Evolutionary conservation across 2,797 vertebrate species (phyloP).

Genomic region (Lutjanus campechanus): DNA sequence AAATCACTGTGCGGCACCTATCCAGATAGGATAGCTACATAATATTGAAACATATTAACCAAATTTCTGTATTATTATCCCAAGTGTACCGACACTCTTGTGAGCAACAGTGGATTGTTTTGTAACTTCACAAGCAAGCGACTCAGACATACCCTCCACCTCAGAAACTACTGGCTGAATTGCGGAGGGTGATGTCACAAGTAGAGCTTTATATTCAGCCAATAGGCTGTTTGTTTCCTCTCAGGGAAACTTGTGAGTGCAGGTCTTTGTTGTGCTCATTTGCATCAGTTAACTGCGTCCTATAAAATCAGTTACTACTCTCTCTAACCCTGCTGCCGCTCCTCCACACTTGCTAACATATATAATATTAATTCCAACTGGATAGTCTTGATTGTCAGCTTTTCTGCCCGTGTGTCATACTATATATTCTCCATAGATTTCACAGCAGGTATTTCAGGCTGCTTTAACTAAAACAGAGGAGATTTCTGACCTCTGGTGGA

Average conservation of each 20-base stretch:
- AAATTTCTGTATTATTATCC: too few relatives aligned
- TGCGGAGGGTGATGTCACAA: background rate
- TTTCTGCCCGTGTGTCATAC: background rate
- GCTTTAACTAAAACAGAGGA: background rate
- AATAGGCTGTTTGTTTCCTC: background rate
- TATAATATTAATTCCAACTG: background rate
- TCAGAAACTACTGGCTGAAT: too few relatives aligned
- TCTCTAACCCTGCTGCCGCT: background rate
- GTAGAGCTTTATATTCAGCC: background rate
- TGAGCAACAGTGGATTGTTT: too few relatives aligned
- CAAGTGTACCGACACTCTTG: too few relatives aligned
- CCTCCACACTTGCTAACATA: background rate
- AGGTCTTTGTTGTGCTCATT: too few relatives aligned
- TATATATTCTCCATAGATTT: background rate
- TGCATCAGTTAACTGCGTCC: too few relatives aligned
- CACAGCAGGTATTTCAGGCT: background rate
- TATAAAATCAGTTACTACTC: too few relatives aligned
- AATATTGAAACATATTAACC: too few relatives aligned
- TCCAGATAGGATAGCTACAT: too few relatives aligned
- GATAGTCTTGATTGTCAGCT: background rate
- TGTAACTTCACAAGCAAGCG: too few relatives aligned
- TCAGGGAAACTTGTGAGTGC: background rate
- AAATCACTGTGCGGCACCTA: too few relatives aligned
- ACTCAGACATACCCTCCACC: too few relatives aligned
- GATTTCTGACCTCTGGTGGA: constrained; percentile 13